These are phyloP conservation scores for Porites lutea DNA, from an alignment of 64 coral and sea anemone genomes.

Conservation along the genomic window DNA sequence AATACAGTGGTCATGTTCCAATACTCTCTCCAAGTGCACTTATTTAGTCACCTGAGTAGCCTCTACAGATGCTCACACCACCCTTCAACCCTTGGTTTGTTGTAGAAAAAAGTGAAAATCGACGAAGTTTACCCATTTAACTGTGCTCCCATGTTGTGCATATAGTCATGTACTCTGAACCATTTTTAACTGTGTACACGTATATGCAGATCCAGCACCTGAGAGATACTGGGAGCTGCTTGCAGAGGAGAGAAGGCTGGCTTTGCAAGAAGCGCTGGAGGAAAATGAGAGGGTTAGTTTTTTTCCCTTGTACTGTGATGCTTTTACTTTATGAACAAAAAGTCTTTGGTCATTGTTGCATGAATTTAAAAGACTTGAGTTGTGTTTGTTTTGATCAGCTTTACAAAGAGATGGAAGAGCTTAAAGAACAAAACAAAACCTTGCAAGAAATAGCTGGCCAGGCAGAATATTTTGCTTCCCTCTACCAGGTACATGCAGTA, in stretches of 20 bases:
- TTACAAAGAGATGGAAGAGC: conserved; percentile 74
- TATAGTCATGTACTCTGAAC: too few species aligned
- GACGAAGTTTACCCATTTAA: too few species aligned
- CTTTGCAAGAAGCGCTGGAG: conserved; percentile 89
- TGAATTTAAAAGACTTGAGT: neutral
- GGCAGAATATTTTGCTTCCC: conserved; percentile 93
- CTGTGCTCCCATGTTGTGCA: too few species aligned
- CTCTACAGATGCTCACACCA: too few species aligned
- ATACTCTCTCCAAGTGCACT: too few species aligned
- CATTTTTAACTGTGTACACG: neutral
- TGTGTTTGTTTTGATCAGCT: conserved; percentile 49
- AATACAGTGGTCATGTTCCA: too few species aligned
- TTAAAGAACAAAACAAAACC: conserved; percentile 67
- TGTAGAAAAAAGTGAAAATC: too few species aligned
- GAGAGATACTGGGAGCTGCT: conserved; percentile 97
- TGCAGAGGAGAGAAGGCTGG: conserved; percentile 90
- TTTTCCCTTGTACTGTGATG: neutral
- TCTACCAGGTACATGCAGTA: conserved; percentile 69
- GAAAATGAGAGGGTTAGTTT: conserved; percentile 91
- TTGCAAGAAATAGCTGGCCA: conserved; percentile 92
- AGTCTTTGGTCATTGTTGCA: too few species aligned
- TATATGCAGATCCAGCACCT: conserved; percentile 69
- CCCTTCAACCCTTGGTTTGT: too few species aligned
- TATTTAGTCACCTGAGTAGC: too few species aligned
- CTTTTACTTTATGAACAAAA: neutral